Evolutionary conservation across 2,888 invertebrate species (phyloP), one percentile per base, ranked within the genome.

Genomic region (Pammene aurita): DNA sequence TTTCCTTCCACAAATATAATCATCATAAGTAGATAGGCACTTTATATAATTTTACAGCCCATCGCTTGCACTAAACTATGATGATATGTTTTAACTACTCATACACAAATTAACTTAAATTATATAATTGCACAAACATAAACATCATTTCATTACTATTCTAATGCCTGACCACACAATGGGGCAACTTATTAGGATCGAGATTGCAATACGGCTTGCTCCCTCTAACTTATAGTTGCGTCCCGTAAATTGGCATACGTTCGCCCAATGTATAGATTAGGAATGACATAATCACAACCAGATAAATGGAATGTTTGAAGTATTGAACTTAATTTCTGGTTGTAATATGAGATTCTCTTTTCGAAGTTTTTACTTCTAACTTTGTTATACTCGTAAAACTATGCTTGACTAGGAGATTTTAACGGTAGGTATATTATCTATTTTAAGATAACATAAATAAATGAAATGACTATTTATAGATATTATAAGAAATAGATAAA

Each of bases 251-350:
- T 26, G 26, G 26, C 26, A 26, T 26, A 26, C 4, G 26, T 26
- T 26, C 26, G 4, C 26, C 26, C 26, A 26, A 26, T 1, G 26
- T 26, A 4, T 26, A 4, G 26, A 1, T 26, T 26, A 26, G 26
- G 26, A 26, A 26, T 42, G 35, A 42, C 13, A 41, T 54, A 60
- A 55, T 44, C 14, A 10, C 9, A 54, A 44, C 16, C 41, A 14
- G 41, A n/a, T n/a, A 57, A 18, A 57, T 73, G 80, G 77, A 82
- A 80, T 81, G 80, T 77, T 62, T 34, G 50, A 71, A 71, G 67
- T 61, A 42, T 69, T 58, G 52, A 38, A 66, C 48, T 48, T 14
- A 38, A 10, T 9, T 9, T 50, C n/a, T 42, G 10, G 6, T 42
- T 16, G 34, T 18, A 54, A 55, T 57, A 52, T 67, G 68, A 71